A percentile compares a stretch with the other conserved stretches of the same genome.
These are phyloP conservation scores for Ooceraea biroi DNA, from an alignment of 1,140 invertebrate genomes.

Conservation along the genomic window DNA sequence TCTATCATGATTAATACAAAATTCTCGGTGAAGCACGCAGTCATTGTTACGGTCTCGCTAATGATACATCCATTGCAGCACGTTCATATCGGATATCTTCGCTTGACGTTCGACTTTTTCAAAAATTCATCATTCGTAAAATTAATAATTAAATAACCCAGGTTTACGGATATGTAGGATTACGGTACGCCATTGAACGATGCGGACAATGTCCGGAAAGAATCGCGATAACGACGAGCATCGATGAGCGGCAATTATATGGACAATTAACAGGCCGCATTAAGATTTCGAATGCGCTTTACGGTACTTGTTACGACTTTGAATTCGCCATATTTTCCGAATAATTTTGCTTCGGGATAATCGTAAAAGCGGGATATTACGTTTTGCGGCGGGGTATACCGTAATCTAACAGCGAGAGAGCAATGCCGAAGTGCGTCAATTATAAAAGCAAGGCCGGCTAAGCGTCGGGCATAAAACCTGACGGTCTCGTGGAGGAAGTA, in stretches of 20 bases:
- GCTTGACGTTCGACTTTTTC: not conserved
- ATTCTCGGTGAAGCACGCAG: not conserved
- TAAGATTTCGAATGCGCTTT: constrained; percentile 2
- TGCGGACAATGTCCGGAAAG: not conserved
- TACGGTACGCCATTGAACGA: not conserved
- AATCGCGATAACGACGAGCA: not conserved
- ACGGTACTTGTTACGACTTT: not conserved
- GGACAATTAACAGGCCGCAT: not conserved
- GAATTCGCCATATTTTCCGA: not conserved
- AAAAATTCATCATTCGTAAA: not conserved
- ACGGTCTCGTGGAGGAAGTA: constrained; percentile 30
- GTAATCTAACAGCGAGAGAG: not conserved
- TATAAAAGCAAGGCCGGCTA: constrained; percentile 29
- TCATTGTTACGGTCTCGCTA: not conserved
- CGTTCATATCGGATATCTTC: not conserved
- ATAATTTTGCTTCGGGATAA: constrained; percentile 4
- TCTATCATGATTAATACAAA: constrained; percentile 7
- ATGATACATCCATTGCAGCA: too few species aligned
- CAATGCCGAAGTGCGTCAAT: constrained; percentile 33
- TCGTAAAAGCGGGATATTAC: constrained; percentile 17
- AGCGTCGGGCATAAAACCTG: constrained; percentile 37
- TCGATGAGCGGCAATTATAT: not conserved
- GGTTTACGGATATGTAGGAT: not conserved
- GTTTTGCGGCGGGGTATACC: constrained; percentile 1
- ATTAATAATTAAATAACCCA: not conserved